Conservation (phyloP, 2,888 invertebrate genomes). For the Thymelicus sylvestris region DNA sequence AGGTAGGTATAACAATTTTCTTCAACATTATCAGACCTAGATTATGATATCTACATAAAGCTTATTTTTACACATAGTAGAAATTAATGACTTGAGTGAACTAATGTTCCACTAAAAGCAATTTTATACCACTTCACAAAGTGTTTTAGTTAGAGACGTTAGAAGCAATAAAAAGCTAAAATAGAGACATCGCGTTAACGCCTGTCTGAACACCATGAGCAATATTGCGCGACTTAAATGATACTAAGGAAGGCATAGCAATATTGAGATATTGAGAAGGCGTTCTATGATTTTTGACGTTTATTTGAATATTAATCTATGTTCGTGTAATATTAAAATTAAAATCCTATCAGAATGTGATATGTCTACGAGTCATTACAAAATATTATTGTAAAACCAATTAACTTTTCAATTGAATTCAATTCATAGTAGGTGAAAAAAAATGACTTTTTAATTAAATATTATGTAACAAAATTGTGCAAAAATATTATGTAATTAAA, state of each 20-base stretch:
- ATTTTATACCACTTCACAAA: slow-evolving; percentile 62
- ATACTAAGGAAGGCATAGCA: slow-evolving; percentile 12
- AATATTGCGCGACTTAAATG: slow-evolving; percentile 45
- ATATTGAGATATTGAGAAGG: background rate
- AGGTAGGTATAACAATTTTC: slow-evolving; percentile 62
- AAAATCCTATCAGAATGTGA: no score
- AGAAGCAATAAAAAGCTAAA: slow-evolving; percentile 46
- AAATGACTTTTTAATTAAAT: background rate
- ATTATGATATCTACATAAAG: slow-evolving; percentile 40
- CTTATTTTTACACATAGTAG: slow-evolving; percentile 64
- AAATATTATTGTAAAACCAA: background rate
- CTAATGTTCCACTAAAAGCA: slow-evolving; percentile 69
- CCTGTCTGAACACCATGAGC: slow-evolving; percentile 60
- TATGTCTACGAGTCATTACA: background rate
- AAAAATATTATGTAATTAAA: no score
- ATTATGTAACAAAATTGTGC: background rate
- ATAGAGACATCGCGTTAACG: slow-evolving; percentile 45
- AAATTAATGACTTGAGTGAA: slow-evolving; percentile 69
- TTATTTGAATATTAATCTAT: background rate
- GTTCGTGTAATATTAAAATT: no score
- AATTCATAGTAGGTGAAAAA: background rate
- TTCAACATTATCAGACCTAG: slow-evolving; percentile 38
- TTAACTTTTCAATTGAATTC: background rate
- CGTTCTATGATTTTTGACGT: slow-evolving; percentile 19
- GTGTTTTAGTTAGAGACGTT: slow-evolving; percentile 56